Evolutionary conservation across 2,797 vertebrate species (phyloP).

Genomic region (Phataginus tricuspis): DNA sequence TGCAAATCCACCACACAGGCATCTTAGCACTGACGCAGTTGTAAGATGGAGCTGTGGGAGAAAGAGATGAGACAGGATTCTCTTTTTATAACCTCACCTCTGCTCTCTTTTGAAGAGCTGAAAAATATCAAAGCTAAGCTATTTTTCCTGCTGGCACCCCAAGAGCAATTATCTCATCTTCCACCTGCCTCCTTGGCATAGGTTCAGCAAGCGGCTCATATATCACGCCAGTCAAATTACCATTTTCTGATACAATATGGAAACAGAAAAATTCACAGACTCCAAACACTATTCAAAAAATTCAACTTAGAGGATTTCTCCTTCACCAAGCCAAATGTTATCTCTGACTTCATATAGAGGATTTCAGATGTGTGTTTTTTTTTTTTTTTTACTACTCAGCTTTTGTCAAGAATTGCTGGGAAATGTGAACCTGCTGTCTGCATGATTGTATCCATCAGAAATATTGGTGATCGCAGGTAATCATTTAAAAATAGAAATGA

Average conservation of each 20-base stretch:
- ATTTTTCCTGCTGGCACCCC: conserved; percentile 64
- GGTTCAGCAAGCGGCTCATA: conserved; percentile 16
- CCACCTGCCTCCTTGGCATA: conserved; percentile 61
- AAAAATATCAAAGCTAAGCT: conserved; percentile 71
- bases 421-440: not conserved
- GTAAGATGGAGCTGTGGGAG: not conserved
- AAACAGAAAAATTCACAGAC: conserved; percentile 60
- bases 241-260: conserved; percentile 37
- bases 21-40: conserved; percentile 26
- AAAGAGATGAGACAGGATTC: conserved; percentile 46
- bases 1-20: not conserved
- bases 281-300: conserved; percentile 68
- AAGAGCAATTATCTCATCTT: conserved; percentile 68
- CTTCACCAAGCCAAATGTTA: conserved; percentile 57
- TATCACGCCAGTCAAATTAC: conserved; percentile 43
- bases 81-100: conserved; percentile 63
- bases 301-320: conserved; percentile 58
- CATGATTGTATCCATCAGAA: conserved; percentile 32
- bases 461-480: conserved; percentile 40
- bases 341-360: conserved; percentile 60
- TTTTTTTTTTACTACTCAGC: not conserved
- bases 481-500: conserved; percentile 52
- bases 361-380: not conserved
- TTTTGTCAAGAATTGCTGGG: not conserved
- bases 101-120: conserved; percentile 66